Evolutionary conservation across 2,113 vertebrate species (phyloP).

Genomic region (Pelobates fuscus): DNA sequence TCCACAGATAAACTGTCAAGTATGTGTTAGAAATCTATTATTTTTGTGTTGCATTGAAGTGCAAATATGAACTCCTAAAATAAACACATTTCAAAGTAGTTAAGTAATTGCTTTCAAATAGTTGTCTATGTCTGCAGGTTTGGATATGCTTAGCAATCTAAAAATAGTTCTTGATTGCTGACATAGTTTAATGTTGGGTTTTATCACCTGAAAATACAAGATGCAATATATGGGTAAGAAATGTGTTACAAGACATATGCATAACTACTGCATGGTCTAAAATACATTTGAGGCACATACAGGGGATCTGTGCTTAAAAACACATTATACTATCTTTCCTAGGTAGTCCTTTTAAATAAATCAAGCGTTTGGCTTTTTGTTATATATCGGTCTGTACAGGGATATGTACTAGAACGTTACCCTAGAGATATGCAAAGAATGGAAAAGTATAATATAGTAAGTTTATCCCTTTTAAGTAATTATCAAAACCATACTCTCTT

Average conservation of each 20-base stretch:
- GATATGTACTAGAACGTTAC: too few relatives aligned
- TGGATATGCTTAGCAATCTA: background rate
- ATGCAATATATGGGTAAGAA: background rate
- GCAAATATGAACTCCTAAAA: background rate
- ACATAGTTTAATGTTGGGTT: background rate
- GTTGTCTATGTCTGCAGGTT: background rate
- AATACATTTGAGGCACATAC: background rate
- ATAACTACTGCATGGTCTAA: background rate
- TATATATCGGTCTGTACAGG: too few relatives aligned
- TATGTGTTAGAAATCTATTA: slow-evolving; percentile 2
- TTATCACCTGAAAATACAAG: background rate
- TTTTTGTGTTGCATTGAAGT: background rate
- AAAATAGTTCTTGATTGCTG: background rate
- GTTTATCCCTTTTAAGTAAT: too few relatives aligned
- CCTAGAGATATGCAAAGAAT: too few relatives aligned
- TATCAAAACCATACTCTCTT: too few relatives aligned
- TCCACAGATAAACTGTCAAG: slow-evolving; percentile 18
- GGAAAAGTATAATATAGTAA: too few relatives aligned
- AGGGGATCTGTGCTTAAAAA: too few relatives aligned
- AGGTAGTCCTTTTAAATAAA: too few relatives aligned
- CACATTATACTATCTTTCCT: too few relatives aligned
- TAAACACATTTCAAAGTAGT: background rate
- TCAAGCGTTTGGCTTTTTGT: too few relatives aligned
- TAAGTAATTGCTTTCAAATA: background rate
- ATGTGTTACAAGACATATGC: background rate